Evolutionary conservation across 1,140 invertebrate species (phyloP), one percentile per base, ranked within the genome.

Genomic region (Philopotamus ludificatus): DNA sequence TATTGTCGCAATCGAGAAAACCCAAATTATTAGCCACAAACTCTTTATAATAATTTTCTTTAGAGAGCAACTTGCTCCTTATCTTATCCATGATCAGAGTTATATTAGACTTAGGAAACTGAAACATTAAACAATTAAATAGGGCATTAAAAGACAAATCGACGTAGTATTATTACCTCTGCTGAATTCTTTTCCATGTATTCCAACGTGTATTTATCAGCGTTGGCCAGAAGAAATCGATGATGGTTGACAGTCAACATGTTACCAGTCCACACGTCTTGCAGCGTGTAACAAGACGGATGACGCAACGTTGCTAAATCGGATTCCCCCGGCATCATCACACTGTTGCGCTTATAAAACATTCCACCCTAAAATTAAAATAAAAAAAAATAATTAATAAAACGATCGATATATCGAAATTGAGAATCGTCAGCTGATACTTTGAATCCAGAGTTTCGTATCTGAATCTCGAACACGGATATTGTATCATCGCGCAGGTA

Each of bases 401-500:
- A n/a, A n/a, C n/a, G n/a, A n/a, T n/a, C n/a, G 18, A 49, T 49
- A 49, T 49, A 49, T 18, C 16, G 10, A 10, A 12, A 16, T 18
- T 16, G n/a, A n/a, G n/a, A n/a, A 12, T 53, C 8, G 22, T 21
- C 12, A 21, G 7, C 3, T 39, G 7, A 34, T 7, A 73, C 72
- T 50, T 21, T 45, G 55, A 83, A 84, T 22, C 92, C 91, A 58
- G 89, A 88, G 75, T 94, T 94, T 68, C 86, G 83, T 63, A 82
- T 81, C 1, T 85, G 84, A 21, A 84, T 73, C 79, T 96, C 93
- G 75, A 86, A 91, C 3, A 97, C 86, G 20, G 86, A 84, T 39
- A 95, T 85, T 0, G 92, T 92, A 67, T 95, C 91, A 75, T 97
- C 92, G 66, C 85, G 83, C 44, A 95, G 76, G 74, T 84, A 93